These are phyloP conservation scores for Caenorhabditis remanei DNA, from an alignment of 1,140 invertebrate species.

Conservation along the genomic window DNA sequence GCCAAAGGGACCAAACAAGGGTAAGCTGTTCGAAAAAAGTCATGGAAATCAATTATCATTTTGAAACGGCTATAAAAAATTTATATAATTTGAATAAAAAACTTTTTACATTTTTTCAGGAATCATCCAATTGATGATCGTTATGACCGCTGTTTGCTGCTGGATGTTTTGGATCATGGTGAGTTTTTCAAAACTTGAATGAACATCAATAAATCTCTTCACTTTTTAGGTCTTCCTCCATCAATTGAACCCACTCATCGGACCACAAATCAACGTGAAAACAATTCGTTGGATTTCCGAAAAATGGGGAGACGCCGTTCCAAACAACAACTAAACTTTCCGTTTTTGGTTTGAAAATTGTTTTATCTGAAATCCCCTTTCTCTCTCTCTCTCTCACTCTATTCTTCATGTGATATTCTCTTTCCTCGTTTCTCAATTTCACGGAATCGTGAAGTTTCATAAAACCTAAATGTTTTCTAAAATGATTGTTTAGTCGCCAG, in stretches of 20 bases:
- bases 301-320: conserved; percentile 71
- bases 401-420: conserved; percentile 22
- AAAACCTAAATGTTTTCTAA: neutral
- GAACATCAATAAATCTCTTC: neutral
- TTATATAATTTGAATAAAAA: neutral
- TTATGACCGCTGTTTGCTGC: conserved; percentile 77
- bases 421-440: neutral
- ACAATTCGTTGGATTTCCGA: conserved; percentile 76
- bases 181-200: neutral
- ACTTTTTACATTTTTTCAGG: conserved; percentile 65
- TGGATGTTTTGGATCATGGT: conserved; percentile 76
- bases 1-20: conserved; percentile 76
- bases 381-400: neutral
- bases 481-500: conserved; percentile 22
- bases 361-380: conserved; percentile 11
- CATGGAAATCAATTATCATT: no score
- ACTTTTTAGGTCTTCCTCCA: conserved; percentile 74
- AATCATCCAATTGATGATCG: conserved; percentile 78
- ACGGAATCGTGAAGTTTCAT: conserved; percentile 38
- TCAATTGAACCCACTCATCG: conserved; percentile 77
- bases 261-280: conserved; percentile 77
- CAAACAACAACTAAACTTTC: neutral
- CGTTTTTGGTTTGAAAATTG: neutral
- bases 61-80: conserved; percentile 14
- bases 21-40: conserved; percentile 62